Conservation (phyloP, 2,797 vertebrate genomes). For the Babyrousa celebensis region DNA sequence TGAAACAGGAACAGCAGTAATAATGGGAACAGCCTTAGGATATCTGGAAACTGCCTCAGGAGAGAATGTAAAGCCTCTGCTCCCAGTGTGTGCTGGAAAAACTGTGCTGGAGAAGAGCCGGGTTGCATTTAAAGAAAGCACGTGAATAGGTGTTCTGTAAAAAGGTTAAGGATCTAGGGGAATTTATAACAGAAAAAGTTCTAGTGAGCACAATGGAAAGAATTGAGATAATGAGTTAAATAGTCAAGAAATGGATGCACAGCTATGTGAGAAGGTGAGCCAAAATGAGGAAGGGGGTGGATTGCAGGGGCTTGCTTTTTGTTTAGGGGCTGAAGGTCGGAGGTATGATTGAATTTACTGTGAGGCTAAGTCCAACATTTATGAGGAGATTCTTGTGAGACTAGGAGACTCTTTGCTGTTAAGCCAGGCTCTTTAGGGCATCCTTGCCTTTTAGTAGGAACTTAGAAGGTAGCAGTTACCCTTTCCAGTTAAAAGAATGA, state of each 20-base stretch:
- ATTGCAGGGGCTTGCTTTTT: constrained; percentile 35
- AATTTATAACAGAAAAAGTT: neutral
- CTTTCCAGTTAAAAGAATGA: neutral
- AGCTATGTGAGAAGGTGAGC: constrained; percentile 3
- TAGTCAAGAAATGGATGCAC: constrained; percentile 1
- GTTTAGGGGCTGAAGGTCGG: constrained; percentile 33
- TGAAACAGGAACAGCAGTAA: neutral
- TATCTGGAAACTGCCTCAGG: neutral
- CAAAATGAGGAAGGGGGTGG: constrained; percentile 18
- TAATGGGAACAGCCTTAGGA: neutral
- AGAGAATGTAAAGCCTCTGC: neutral
- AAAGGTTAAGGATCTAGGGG: neutral
- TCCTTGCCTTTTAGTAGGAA: constrained; percentile 31
- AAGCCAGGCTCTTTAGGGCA: neutral
- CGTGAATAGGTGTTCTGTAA: neutral
- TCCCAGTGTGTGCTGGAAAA: neutral
- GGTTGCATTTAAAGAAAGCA: constrained; percentile 25
- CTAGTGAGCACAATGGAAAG: neutral
- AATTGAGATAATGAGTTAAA: neutral
- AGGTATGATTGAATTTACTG: constrained; percentile 13
- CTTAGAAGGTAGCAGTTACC: constrained; percentile 46
- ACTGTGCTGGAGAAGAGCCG: neutral
- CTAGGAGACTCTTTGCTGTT: neutral
- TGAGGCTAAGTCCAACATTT: neutral
- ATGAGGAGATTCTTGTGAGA: neutral